These are phyloP conservation scores for Sminthopsis crassicaudata DNA, from an alignment of 2,113 vertebrate species.

Conservation along the genomic window DNA sequence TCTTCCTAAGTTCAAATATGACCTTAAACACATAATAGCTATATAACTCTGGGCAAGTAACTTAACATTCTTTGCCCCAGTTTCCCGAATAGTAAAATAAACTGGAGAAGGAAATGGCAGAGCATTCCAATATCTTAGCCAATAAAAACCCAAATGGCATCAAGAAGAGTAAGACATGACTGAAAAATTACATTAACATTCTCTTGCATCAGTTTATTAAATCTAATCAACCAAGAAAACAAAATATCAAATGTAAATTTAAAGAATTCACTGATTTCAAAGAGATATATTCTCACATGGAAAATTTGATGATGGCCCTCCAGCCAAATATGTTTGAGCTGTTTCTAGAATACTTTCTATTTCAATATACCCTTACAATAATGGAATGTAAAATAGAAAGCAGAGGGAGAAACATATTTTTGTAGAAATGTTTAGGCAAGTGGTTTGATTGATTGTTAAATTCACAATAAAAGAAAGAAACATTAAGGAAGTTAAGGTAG, in stretches of 20 bases:
- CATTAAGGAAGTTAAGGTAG: background rate
- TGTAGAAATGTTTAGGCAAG: background rate
- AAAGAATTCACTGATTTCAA: background rate
- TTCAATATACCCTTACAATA: background rate
- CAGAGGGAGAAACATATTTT: background rate
- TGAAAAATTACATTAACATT: too few relatives aligned
- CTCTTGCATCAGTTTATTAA: too few relatives aligned
- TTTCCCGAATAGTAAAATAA: too few relatives aligned
- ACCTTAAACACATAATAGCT: too few relatives aligned
- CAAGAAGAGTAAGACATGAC: too few relatives aligned
- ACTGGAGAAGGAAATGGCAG: too few relatives aligned
- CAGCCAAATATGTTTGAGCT: background rate
- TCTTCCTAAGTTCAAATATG: too few relatives aligned
- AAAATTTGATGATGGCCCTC: background rate
- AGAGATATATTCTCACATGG: background rate
- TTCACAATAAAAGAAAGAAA: background rate
- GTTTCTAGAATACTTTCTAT: background rate
- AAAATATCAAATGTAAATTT: background rate
- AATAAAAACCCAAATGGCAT: too few relatives aligned
- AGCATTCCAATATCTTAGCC: too few relatives aligned
- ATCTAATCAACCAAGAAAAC: too few relatives aligned
- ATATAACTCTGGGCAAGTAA: too few relatives aligned
- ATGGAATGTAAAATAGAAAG: background rate
- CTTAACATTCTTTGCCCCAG: too few relatives aligned
- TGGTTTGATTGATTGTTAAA: background rate